Evolutionary conservation across 2,888 invertebrate species (phyloP).

Genomic region (Steinernema scapterisci): DNA sequence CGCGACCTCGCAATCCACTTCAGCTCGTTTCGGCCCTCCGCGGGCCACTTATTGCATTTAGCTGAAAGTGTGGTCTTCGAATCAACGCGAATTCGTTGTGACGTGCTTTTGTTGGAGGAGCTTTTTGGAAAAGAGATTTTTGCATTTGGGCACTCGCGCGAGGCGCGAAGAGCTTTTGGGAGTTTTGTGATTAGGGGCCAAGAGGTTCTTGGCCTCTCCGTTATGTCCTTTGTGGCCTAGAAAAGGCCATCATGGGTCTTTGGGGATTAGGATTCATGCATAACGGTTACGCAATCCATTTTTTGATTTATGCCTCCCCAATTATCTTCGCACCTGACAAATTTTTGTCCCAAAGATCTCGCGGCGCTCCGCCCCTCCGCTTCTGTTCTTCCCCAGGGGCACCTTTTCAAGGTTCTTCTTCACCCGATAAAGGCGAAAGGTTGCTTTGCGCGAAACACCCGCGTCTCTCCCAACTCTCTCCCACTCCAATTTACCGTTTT

Average conservation of each 20-base stretch:
- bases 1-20: background rate
- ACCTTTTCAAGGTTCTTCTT: background rate
- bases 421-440: background rate
- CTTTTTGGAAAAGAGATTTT: background rate
- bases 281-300: too few species aligned
- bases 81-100: background rate
- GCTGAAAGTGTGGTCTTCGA: background rate
- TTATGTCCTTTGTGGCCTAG: too few species aligned
- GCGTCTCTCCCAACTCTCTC: background rate
- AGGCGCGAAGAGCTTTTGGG: too few species aligned
- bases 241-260: too few species aligned
- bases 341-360: background rate
- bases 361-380: background rate
- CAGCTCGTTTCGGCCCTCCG: background rate
- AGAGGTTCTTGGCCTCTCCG: too few species aligned
- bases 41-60: constrained; percentile 25
- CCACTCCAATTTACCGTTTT: constrained; percentile 7
- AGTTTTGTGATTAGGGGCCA: background rate
- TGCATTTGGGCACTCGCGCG: too few species aligned
- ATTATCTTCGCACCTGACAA: constrained; percentile 10
- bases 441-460: constrained; percentile 26
- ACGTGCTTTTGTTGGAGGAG: background rate
- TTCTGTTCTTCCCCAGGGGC: constrained; percentile 9
- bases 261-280: too few species aligned
- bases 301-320: background rate